Percentiles rank a stretch among this genome's conserved stretches.
Conservation (phyloP, 1,140 invertebrate genomes). For the Saccostrea glomerata region DNA sequence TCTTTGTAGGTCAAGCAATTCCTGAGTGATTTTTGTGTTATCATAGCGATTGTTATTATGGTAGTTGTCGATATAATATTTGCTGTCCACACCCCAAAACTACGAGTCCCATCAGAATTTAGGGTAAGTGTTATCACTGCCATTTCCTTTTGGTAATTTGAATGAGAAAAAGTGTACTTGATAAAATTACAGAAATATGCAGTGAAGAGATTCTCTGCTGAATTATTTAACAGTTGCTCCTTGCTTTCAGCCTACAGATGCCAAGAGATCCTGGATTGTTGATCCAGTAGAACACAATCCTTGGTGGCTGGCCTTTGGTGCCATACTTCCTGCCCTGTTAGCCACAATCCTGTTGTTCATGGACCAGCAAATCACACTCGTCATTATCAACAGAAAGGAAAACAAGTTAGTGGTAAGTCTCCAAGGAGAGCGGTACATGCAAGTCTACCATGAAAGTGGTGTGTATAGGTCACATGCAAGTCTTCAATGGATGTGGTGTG, state of each 20-base stretch:
- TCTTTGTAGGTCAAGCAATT: conserved; percentile 86
- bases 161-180: too few relatives aligned
- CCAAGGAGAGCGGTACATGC: neutral
- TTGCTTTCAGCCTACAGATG: conserved; percentile 85
- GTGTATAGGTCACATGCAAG: too few relatives aligned
- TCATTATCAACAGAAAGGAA: conserved; percentile 98
- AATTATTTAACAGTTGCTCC: neutral
- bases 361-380: conserved; percentile 99
- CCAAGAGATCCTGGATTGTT: conserved; percentile 93
- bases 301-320: conserved; percentile 89
- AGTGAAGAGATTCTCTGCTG: too few relatives aligned
- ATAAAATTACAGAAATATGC: too few relatives aligned
- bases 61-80: conserved; percentile 89
- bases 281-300: conserved; percentile 93
- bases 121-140: conserved; percentile 67
- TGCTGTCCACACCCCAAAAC: conserved; percentile 95
- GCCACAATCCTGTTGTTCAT: conserved; percentile 99
- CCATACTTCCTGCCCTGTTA: conserved; percentile 92
- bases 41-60: conserved; percentile 97
- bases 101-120: conserved; percentile 87
- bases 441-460: too few relatives aligned
- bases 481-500: too few relatives aligned
- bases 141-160: too few relatives aligned
- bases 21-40: conserved; percentile 98
- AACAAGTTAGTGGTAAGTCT: conserved; percentile 93